Conservation (phyloP, 1,140 invertebrate genomes). For the Drosophila aff. region DNA sequence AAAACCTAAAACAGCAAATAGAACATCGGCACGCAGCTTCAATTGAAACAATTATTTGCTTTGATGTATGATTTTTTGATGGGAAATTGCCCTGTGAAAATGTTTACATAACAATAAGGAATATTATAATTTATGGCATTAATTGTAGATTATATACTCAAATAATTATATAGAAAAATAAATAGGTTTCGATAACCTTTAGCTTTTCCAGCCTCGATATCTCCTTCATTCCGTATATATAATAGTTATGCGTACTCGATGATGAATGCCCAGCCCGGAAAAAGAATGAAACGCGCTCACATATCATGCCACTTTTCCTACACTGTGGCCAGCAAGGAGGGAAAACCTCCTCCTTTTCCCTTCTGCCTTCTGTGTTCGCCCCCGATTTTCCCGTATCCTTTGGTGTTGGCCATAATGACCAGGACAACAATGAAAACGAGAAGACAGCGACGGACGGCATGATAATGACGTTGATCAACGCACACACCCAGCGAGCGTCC, state of each 20-base stretch:
- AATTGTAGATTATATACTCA: background rate
- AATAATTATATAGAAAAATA: background rate
- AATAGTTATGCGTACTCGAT: slow-evolving; percentile 40
- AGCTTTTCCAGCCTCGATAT: slow-evolving; percentile 8
- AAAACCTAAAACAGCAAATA: background rate
- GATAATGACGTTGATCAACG: slow-evolving; percentile 74
- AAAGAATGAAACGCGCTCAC: slow-evolving; percentile 54
- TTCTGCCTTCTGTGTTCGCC: background rate
- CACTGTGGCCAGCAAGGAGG: background rate
- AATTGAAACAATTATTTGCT: slow-evolving; percentile 18
- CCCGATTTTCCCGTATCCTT: slow-evolving; percentile 15
- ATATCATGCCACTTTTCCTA: slow-evolving; percentile 52
- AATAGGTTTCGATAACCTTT: slow-evolving; percentile 3
- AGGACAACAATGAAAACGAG: slow-evolving; percentile 52
- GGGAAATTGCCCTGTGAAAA: background rate
- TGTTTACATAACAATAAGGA: background rate
- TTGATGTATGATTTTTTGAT: background rate
- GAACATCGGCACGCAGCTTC: background rate
- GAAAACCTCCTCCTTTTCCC: background rate
- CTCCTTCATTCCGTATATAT: background rate
- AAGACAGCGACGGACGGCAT: slow-evolving; percentile 45
- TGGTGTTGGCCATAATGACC: slow-evolving; percentile 76
- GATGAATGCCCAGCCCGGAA: slow-evolving; percentile 55
- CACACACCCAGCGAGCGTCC: slow-evolving; percentile 70
- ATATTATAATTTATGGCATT: background rate